These are phyloP conservation scores for Brachynemurus nebulosus DNA, from an alignment of 2,888 invertebrate species.

Conservation along the genomic window DNA sequence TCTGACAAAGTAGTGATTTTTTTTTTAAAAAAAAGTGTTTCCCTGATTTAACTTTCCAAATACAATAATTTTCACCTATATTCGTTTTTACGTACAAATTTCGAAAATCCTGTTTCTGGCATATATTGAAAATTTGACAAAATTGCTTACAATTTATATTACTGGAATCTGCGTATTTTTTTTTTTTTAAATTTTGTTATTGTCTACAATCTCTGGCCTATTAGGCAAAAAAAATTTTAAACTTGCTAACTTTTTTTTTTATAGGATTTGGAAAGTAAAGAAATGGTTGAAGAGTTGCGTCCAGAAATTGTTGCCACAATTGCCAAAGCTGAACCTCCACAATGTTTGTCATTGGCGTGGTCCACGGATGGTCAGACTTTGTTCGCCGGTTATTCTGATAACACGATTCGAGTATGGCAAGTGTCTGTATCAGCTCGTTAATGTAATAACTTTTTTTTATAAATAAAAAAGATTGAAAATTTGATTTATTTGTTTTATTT, in stretches of 20 bases:
- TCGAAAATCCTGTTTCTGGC: too few relatives aligned
- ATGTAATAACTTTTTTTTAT: constrained; percentile 17
- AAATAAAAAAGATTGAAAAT: constrained; percentile 7
- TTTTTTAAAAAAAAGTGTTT: too few relatives aligned
- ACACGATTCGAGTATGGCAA: constrained; percentile 97
- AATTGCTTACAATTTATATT: constrained; percentile 8
- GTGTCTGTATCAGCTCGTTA: constrained; percentile 78
- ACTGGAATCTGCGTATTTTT: background rate
- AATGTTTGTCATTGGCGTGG: constrained; percentile 96
- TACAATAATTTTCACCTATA: too few relatives aligned
- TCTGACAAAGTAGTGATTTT: too few relatives aligned
- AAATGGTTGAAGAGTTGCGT: constrained; percentile 95
- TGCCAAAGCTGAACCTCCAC: constrained; percentile 81
- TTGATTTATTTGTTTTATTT: constrained; percentile 2
- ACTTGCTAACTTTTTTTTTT: constrained; percentile 15
- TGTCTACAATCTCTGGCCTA: background rate
- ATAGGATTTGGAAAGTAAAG: constrained; percentile 96
- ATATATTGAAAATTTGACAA: too few relatives aligned
- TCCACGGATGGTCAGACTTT: constrained; percentile 98
- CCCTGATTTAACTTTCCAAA: too few relatives aligned
- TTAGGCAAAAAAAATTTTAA: background rate
- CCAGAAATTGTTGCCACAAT: constrained; percentile 81
- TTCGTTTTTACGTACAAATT: too few relatives aligned
- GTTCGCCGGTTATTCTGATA: constrained; percentile 98
- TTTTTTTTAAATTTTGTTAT: background rate